phyloP scores from a whole-genome alignment of 1,140 invertebrate genomes.

The Paralvinella palmiformis region DNA sequence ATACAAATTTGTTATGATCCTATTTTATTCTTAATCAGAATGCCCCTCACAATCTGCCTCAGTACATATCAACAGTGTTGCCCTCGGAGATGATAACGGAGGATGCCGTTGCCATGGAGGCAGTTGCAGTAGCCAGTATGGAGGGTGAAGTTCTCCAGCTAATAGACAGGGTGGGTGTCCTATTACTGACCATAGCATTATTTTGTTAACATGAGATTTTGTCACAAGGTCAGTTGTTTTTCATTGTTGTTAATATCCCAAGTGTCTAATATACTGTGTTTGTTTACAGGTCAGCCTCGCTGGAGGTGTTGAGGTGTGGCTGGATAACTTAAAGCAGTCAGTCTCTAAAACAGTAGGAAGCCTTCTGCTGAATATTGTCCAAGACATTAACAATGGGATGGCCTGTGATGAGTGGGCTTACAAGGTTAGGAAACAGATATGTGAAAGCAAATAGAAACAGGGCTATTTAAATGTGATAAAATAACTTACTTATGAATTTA shows the following conservation, averaged over 20 bases:
- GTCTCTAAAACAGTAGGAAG: constrained; percentile 37
- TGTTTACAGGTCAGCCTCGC: constrained; percentile 36
- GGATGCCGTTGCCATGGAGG: constrained; percentile 39
- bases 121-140: constrained; percentile 38
- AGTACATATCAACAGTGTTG: constrained; percentile 17
- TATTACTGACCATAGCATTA: neutral
- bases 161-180: constrained; percentile 33
- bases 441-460: no score
- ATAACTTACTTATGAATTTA: no score
- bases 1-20: neutral
- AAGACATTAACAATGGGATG: constrained; percentile 39
- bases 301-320: constrained; percentile 46
- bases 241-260: neutral
- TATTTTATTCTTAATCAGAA: no score
- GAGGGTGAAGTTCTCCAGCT: constrained; percentile 44
- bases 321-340: constrained; percentile 38
- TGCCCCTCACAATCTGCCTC: no score
- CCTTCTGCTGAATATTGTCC: constrained; percentile 33
- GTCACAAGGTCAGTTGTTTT: neutral
- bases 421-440: constrained; percentile 40
- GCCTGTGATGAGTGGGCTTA: constrained; percentile 43
- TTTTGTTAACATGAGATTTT: neutral
- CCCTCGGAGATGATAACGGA: constrained; percentile 43
- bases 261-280: neutral
- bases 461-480: no score